Base-by-base conservation (phyloP, 2,113 vertebrate genomes). In the Tauraco erythrolophus region DNA sequence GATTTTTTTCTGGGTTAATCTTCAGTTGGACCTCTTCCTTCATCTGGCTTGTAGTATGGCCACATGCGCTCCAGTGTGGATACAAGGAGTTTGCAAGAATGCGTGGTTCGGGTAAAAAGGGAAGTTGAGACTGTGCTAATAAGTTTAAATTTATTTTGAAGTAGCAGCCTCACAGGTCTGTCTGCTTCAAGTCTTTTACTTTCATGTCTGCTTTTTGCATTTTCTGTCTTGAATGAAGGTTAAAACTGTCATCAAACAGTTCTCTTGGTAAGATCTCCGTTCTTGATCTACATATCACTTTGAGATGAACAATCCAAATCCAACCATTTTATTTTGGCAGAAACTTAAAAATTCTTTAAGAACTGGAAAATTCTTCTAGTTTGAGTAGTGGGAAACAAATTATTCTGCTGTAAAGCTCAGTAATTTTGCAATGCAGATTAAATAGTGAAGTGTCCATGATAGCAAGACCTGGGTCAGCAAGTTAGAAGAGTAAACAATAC, bases 1-100 rank as follows among this genome's bases (percentile, higher is more conserved):
- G 74, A 24, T n/a, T 68, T 79, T 92, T 88, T 79, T 58, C 61
- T 79, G 39, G 57, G 61, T 87, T 94, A 88, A 85, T 94, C 66
- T 89, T 69, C 23, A 56, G 35, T 58, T 66, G 37, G 4, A 74
- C 10, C 10, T 87, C 18, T 84, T 93, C 46, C 60, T 96, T 84
- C 62, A 15, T 50, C 43, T 72, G 41, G 7, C 16, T 93, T 85
- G 45, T 68, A 61, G 33, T 21, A 27, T 4, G 45, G 57, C 33
- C 62, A 16, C 31, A 18, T 4, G 4, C 19, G 4, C n/a, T 31
- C 39, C 22, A 25, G 48, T 43, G 57, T 53, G 76, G 74, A 45
- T 82, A 48, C 7, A 46, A 54, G 30, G 33, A 56, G 35, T 84
- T 88, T 35, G 18, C 30, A 85, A 51, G 74, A 68, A 35, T 65